Evolutionary conservation across 2,888 invertebrate species (phyloP).

Genomic region (Cephus pulcher): DNA sequence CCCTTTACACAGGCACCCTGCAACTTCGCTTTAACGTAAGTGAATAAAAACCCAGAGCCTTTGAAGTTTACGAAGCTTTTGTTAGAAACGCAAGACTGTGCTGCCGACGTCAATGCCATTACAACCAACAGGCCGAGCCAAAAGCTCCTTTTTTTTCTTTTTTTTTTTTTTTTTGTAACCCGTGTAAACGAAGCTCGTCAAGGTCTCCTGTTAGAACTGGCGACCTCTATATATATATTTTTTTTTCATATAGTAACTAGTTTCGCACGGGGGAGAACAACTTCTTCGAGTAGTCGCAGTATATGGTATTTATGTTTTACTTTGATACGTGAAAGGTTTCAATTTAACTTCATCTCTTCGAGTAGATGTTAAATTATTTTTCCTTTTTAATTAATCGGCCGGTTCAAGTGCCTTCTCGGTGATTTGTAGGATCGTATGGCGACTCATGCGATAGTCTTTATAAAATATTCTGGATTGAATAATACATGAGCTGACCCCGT

Average conservation of each 20-base stretch:
- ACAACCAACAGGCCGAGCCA: not conserved
- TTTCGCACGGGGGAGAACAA: too few relatives aligned
- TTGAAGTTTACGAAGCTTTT: slow-evolving; percentile 24
- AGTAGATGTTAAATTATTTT: too few relatives aligned
- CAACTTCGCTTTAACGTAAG: slow-evolving; percentile 65
- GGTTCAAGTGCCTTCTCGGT: too few relatives aligned
- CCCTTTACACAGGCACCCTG: slow-evolving; percentile 54
- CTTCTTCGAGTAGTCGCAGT: too few relatives aligned
- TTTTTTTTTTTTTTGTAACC: not conserved
- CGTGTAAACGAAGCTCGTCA: not conserved
- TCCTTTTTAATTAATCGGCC: too few relatives aligned
- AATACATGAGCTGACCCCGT: slow-evolving; percentile 38
- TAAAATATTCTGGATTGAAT: slow-evolving; percentile 27
- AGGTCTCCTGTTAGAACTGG: not conserved
- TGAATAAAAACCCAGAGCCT: slow-evolving; percentile 24
- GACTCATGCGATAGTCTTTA: too few relatives aligned
- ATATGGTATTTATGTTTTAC: too few relatives aligned
- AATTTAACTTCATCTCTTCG: too few relatives aligned
- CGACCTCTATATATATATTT: not conserved
- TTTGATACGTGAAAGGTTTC: too few relatives aligned
- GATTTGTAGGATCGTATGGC: too few relatives aligned
- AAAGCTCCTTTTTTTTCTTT: not conserved
- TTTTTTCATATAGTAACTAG: not conserved
- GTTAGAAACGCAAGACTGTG: not conserved
- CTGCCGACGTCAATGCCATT: not conserved